A percentile compares a stretch with the other conserved stretches of the same genome.
phyloP scores from a whole-genome alignment of 1,140 invertebrate species.

The Artemia franciscana region DNA sequence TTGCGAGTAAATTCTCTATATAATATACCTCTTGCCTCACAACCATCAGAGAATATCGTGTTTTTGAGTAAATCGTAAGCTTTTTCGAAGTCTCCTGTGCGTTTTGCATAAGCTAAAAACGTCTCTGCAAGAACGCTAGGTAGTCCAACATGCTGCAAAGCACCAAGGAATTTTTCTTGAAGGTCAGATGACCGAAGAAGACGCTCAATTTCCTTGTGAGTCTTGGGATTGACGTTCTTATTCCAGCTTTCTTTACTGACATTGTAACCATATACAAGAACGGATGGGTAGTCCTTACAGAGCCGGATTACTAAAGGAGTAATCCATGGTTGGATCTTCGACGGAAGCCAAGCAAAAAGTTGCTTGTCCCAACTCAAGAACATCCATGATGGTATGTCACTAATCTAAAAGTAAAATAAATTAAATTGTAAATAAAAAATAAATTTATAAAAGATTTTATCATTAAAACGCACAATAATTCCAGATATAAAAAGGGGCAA shows the following conservation, averaged over 20 bases:
- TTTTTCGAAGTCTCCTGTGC: not conserved
- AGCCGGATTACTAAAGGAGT: not conserved
- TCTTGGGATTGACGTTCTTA: not conserved
- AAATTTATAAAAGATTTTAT: too few species aligned
- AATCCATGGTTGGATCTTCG: not conserved
- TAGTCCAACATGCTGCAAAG: not conserved
- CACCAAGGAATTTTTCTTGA: not conserved
- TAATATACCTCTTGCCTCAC: not conserved
- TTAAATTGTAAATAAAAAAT: too few species aligned
- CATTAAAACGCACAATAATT: too few species aligned
- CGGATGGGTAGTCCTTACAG: not conserved
- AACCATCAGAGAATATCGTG: too few species aligned
- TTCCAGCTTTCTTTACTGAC: not conserved
- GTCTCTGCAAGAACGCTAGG: not conserved
- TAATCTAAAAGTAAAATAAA: not conserved
- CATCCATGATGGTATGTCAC: not conserved
- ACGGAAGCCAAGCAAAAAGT: not conserved
- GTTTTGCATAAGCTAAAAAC: not conserved
- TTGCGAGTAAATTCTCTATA: not conserved
- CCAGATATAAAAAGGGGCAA: too few species aligned
- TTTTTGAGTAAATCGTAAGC: not conserved
- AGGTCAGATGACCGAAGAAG: not conserved
- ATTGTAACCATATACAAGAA: not conserved
- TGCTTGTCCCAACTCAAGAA: not conserved
- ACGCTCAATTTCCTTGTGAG: not conserved